Conservation (phyloP, 2,888 invertebrate species). For the Odontomyia ornata region DNA sequence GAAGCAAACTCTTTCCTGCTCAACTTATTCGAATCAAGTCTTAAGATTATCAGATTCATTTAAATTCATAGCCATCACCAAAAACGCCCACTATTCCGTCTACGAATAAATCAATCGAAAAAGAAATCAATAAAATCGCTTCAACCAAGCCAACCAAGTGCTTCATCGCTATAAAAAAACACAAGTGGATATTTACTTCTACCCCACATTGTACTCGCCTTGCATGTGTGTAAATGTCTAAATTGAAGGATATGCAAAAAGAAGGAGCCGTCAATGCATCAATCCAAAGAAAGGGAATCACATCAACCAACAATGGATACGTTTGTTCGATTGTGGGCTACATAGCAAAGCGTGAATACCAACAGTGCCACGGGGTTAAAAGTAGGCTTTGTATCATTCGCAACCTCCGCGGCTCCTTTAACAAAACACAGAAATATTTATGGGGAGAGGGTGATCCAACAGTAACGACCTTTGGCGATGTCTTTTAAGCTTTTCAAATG, state of each 20-base stretch:
- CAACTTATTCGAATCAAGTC: too few species aligned
- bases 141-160: too few species aligned
- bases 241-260: constrained; percentile 14
- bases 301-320: constrained; percentile 45
- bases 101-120: too few species aligned
- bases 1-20: too few species aligned
- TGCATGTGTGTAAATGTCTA: not conserved
- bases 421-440: not conserved
- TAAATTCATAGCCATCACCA: too few species aligned
- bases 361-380: constrained; percentile 46
- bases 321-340: constrained; percentile 37
- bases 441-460: constrained; percentile 7
- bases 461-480: constrained; percentile 48
- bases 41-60: too few species aligned
- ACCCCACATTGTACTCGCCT: not conserved
- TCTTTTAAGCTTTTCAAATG: constrained; percentile 29
- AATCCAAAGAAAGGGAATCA: constrained; percentile 32
- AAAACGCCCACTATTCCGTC: too few species aligned
- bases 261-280: not conserved
- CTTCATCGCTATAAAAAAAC: not conserved
- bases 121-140: too few species aligned
- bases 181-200: not conserved
- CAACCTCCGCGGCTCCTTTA: not conserved
- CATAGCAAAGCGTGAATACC: constrained; percentile 35
- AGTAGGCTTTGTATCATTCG: constrained; percentile 32